Evolutionary conservation across 2,113 vertebrate species (phyloP).

Genomic region (Pterocles burchelli): DNA sequence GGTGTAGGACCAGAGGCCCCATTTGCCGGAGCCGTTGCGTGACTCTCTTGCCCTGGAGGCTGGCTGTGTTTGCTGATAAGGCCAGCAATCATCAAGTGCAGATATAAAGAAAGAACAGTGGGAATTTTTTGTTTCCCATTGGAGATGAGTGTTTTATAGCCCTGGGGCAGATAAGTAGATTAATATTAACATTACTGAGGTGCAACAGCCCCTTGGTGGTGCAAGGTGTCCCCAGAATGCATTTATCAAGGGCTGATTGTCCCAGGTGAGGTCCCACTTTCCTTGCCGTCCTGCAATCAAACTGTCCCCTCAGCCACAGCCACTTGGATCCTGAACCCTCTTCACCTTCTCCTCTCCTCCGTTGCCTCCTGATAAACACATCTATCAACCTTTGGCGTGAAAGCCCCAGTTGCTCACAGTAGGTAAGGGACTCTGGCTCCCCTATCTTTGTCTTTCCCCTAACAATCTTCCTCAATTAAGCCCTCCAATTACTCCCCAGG

Average conservation of each 20-base stretch:
- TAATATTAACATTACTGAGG: background rate
- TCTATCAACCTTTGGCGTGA: rapidly evolving
- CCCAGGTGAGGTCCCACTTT: background rate
- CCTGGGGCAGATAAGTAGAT: background rate
- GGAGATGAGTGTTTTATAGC: constrained; percentile 9
- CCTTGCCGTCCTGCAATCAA: background rate
- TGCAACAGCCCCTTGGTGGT: background rate
- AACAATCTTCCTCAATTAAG: constrained; percentile 17
- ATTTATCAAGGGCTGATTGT: background rate
- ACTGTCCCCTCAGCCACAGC: background rate
- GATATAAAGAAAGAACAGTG: background rate
- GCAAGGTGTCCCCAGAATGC: background rate
- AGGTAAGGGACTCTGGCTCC: background rate
- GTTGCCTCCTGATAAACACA: background rate
- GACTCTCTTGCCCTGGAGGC: background rate
- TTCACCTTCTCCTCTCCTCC: background rate
- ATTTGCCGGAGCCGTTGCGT: background rate
- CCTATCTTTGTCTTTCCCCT: background rate
- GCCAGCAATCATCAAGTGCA: background rate
- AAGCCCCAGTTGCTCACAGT: background rate
- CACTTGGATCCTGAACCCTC: too few relatives aligned
- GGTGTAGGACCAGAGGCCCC: background rate
- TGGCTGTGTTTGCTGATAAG: constrained; percentile 3
- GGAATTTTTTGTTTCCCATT: background rate
- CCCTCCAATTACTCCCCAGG: background rate